These are phyloP conservation scores for Agrochola litura DNA, from an alignment of 2,888 invertebrate species.

Conservation along the genomic window DNA sequence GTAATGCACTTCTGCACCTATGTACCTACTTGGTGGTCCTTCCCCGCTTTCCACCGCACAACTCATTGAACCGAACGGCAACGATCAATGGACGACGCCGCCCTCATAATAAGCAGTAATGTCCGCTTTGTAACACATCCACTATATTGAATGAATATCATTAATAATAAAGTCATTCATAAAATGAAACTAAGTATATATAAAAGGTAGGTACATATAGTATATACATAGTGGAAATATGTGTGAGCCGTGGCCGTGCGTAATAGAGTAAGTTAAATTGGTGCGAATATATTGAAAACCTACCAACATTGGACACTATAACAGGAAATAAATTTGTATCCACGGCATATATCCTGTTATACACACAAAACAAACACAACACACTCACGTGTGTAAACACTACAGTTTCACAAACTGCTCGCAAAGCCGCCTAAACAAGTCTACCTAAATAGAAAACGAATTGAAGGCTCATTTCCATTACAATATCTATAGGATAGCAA, in stretches of 20 bases:
- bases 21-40: conserved; percentile 1
- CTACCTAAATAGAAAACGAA: neutral
- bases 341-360: conserved; percentile 10
- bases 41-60: conserved; percentile 21
- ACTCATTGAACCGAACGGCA: conserved; percentile 30
- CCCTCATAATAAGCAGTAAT: conserved; percentile 41
- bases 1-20: neutral
- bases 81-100: conserved; percentile 46
- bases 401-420: neutral
- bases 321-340: conserved; percentile 38
- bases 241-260: neutral
- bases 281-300: conserved; percentile 11
- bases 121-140: conserved; percentile 40
- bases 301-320: conserved; percentile 20
- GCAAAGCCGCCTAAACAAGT: conserved; percentile 1
- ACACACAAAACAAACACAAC: too few species aligned
- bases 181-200: conserved; percentile 10
- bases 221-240: neutral
- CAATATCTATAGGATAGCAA: neutral
- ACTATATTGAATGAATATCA: conserved; percentile 48
- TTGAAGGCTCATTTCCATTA: neutral
- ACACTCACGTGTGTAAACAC: conserved; percentile 4
- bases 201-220: neutral
- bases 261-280: neutral
- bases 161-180: conserved; percentile 51